Conservation (phyloP, 2,113 vertebrate species). For the Philantomba maxwellii region DNA sequence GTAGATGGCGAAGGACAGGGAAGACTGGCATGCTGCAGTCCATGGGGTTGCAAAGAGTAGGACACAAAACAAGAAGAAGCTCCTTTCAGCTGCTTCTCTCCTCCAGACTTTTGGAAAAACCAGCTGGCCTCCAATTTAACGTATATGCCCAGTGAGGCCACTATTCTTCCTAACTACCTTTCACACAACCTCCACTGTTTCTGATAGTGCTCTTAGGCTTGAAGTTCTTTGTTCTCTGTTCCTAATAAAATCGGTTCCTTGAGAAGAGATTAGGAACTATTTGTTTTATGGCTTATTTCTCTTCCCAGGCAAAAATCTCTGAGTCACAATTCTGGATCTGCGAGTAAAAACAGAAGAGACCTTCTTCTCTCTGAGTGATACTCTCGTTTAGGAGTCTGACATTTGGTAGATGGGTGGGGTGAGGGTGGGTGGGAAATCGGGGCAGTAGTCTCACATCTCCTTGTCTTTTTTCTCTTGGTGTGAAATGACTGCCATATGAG, state of each 20-base stretch:
- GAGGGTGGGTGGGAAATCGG: background rate
- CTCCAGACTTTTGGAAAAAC: background rate
- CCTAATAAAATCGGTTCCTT: background rate
- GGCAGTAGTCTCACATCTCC: background rate
- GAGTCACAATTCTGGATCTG: background rate
- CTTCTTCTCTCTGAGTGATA: background rate
- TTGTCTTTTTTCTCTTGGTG: background rate
- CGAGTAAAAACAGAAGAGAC: background rate
- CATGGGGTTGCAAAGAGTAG: background rate
- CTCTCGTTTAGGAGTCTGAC: background rate
- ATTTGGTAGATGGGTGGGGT: background rate
- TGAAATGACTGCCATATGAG: background rate
- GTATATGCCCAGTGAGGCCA: background rate
- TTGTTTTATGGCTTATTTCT: background rate
- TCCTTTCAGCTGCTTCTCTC: background rate
- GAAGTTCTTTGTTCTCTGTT: background rate
- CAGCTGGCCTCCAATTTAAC: background rate
- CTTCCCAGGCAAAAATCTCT: background rate
- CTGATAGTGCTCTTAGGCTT: background rate
- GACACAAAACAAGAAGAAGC: background rate
- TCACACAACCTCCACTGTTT: background rate
- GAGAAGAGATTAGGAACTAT: background rate
- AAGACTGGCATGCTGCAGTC: background rate
- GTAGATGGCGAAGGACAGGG: background rate
- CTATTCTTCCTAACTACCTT: background rate